Base-by-base conservation (phyloP, 2,797 vertebrate species). In the Notolabrus celidotus region DNA sequence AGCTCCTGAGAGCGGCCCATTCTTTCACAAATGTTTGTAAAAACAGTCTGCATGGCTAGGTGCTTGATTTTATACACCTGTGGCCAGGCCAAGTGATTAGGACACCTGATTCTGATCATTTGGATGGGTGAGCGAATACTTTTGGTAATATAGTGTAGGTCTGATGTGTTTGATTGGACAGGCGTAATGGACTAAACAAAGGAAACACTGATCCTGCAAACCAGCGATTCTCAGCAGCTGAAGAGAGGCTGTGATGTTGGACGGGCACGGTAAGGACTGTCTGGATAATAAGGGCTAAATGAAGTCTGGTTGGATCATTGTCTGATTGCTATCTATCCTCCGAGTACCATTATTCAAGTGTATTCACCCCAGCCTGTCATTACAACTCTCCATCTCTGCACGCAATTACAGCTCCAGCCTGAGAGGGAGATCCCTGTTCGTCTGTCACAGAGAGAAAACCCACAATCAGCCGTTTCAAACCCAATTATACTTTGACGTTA, bases 301-400 rank as follows among this genome's bases (percentile, higher is more conserved):
- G 22, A 78, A 74, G 79, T 74, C 76, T 62, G 65, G 36, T 23
- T 15, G 71, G 80, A 79, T 89, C 75, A 53, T 22, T 68, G 81
- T 80, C 59, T 79, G 83, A 83, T 84, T 46, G 62, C 63, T 84
- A 83, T 86, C 84, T 64, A 61, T 38, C 67, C 9, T 41, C 55
- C 74, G 60, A 83, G 76, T 23, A 27, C 73, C 73, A 78, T 83
- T 68, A 77, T 73, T 88, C 51, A 63, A 77, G 67, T 14, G 63
- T 52, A 8, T 72, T 70, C 58, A 43, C 25, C 50, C 62, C 39
- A 1, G 36, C 41, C 63, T 79, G 59, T 83, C 80, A 80, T 78
- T 73, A 60, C 74, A 52, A 10, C 77, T 69, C 80, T 76, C 38
- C 69, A 34, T 69, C 71, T 66, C 52, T 25, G 23, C 71, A 54